These are phyloP conservation scores for Stigmatopora argus DNA, from an alignment of 2,113 vertebrate genomes.

Conservation along the genomic window DNA sequence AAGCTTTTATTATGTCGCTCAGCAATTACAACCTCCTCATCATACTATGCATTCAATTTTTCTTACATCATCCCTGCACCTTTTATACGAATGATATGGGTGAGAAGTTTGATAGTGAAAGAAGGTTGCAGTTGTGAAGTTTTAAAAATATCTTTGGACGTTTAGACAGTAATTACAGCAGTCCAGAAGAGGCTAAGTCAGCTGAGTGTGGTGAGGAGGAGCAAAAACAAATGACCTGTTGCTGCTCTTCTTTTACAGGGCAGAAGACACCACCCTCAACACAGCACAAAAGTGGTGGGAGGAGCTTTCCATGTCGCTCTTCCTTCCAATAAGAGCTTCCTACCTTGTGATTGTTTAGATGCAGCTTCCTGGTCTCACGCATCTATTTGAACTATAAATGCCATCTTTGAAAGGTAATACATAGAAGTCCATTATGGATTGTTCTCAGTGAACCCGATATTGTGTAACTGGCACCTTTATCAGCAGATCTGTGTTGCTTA, in stretches of 20 bases:
- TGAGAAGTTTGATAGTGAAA: background rate
- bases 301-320: background rate
- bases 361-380: background rate
- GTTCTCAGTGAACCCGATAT: background rate
- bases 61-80: too few species aligned
- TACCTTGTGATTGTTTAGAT: background rate
- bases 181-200: background rate
- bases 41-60: too few species aligned
- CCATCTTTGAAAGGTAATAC: background rate
- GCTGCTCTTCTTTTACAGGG: background rate
- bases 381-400: background rate
- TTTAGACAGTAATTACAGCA: background rate
- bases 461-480: background rate
- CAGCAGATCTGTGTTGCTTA: background rate
- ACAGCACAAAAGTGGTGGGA: background rate
- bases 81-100: background rate
- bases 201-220: background rate
- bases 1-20: too few species aligned
- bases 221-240: constrained; percentile 1
- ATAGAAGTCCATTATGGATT: background rate
- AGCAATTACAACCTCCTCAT: too few species aligned
- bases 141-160: background rate
- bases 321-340: background rate
- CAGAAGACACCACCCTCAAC: background rate
- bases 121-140: background rate